A percentile compares a stretch with the other conserved stretches of the same genome.
phyloP scores from a whole-genome alignment of 2,797 vertebrate genomes.

The Catostomus latipinnis region DNA sequence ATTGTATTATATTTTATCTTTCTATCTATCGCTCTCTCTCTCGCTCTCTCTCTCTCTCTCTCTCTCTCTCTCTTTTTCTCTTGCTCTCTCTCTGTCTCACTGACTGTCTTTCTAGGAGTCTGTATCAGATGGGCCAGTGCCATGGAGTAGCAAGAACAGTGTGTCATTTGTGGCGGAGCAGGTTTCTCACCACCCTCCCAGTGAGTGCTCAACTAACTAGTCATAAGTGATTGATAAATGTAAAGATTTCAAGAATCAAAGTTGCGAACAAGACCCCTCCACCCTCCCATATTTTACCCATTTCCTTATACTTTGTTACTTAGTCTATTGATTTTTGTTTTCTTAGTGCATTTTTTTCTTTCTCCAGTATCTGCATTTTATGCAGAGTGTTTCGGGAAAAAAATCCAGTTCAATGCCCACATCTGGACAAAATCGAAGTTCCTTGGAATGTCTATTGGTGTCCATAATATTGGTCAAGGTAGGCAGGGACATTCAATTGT shows the following conservation, averaged over 20 bases:
- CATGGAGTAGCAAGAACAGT: constrained; percentile 87
- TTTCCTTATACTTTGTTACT: background rate
- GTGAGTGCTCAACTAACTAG: constrained; percentile 78
- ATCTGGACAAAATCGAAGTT: constrained; percentile 99
- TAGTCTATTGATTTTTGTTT: background rate
- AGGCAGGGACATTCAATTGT: constrained; percentile 34
- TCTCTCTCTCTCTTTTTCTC: background rate
- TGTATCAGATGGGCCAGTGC: constrained; percentile 90
- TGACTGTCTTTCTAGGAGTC: constrained; percentile 79
- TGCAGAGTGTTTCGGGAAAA: constrained; percentile 93
- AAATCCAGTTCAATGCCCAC: constrained; percentile 99
- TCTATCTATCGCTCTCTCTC: background rate
- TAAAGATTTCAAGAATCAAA: background rate
- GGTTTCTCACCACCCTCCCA: constrained; percentile 98
- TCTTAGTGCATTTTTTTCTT: constrained; percentile 16
- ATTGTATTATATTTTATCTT: background rate
- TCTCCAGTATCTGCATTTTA: constrained; percentile 97
- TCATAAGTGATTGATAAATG: background rate
- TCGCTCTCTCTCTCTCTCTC: background rate
- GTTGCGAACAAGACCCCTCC: too few relatives aligned
- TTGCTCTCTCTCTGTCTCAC: background rate
- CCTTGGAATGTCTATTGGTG: constrained; percentile 97
- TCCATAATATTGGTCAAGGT: constrained; percentile 99
- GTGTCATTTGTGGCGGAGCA: constrained; percentile 98
- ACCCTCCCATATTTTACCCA: too few relatives aligned